Base-by-base conservation (phyloP, 2,888 invertebrate species). In the Allolobophora icterica region DNA sequence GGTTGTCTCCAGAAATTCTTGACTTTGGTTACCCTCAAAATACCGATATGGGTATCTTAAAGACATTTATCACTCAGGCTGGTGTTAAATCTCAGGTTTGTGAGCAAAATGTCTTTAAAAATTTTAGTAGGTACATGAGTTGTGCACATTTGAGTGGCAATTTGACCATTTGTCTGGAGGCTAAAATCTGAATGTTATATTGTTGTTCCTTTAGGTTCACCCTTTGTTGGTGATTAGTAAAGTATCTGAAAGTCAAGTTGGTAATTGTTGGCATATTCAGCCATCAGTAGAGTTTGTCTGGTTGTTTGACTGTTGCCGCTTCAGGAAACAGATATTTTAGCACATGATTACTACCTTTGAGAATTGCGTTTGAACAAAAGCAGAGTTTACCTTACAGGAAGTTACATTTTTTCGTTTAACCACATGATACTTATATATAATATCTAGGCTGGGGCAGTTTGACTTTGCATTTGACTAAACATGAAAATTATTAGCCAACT, bases 21-120 rank as follows among this genome's bases (percentile, higher is more conserved):
- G 99, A 99, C 96, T 99, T 99, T 96, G 99, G 99, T 0, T 99
- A 99, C 95, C 99, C 99, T 0, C 99, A 99, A 96, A 99, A 99
- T 95, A 99, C 99, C 0, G 99, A 99, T 95, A 99, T 99, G 0
- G 99, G 99, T 33, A 99, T 99, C n/a, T 96, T 99, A 94, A 99
- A 99, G 96, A 99, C 99, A 0, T 99, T 99, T 95, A 99, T 99
- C 94, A 99, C 99, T n/a, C 99, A 99, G 95, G 99, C 99, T 96
- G 99, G 99, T 92, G 98, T 99, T 91, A 99, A 99, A 96, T 98
- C 99, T 11, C 95, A 95, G 94, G 95, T 95, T 91, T 90, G 91
- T 89, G 34, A 42, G 15, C 89, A 24, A 87, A 84, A 30, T 90
- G 45, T 52, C 33, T 34, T 90, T 90, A 24, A 33, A 52, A 35